Conservation (phyloP, 2,113 vertebrate genomes). For the Chionodraco myersi region DNA sequence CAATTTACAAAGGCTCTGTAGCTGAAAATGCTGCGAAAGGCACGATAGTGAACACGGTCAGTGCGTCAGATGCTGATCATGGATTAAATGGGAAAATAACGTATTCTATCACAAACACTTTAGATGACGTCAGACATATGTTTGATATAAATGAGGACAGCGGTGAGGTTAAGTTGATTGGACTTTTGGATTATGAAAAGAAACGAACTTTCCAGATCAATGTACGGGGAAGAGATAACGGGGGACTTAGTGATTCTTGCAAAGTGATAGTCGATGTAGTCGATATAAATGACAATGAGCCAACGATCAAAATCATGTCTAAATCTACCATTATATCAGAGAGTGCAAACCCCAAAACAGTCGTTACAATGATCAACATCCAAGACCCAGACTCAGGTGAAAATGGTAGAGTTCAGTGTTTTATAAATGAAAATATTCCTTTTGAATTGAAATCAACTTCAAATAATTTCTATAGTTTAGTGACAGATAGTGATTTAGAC, state of each 20-base stretch:
- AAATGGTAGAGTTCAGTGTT: slow-evolving; percentile 63
- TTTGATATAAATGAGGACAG: slow-evolving; percentile 72
- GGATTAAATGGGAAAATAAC: slow-evolving; percentile 71
- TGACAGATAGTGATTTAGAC: slow-evolving; percentile 43
- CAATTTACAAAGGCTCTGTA: slow-evolving; percentile 73
- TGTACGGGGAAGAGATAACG: slow-evolving; percentile 79
- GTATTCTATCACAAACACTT: slow-evolving; percentile 74
- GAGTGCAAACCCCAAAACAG: slow-evolving; percentile 32
- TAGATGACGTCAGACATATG: slow-evolving; percentile 50
- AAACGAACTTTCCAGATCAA: slow-evolving; percentile 73
- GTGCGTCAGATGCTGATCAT: slow-evolving; percentile 79
- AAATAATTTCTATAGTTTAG: slow-evolving; percentile 52
- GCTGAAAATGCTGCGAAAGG: slow-evolving; percentile 73
- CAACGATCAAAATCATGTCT: slow-evolving; percentile 60
- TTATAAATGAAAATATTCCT: slow-evolving; percentile 38
- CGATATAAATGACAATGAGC: slow-evolving; percentile 83
- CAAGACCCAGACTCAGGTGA: slow-evolving; percentile 72
- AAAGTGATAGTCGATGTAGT: slow-evolving; percentile 77
- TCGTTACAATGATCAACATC: slow-evolving; percentile 67
- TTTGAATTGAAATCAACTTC: slow-evolving; percentile 40
- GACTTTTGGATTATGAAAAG: slow-evolving; percentile 79
- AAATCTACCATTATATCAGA: slow-evolving; percentile 61
- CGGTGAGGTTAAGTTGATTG: slow-evolving; percentile 74
- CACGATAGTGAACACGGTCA: slow-evolving; percentile 57
- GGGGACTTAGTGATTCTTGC: slow-evolving; percentile 74